Base-by-base conservation (phyloP, 2,888 invertebrate genomes). In the Ophraella communa region DNA sequence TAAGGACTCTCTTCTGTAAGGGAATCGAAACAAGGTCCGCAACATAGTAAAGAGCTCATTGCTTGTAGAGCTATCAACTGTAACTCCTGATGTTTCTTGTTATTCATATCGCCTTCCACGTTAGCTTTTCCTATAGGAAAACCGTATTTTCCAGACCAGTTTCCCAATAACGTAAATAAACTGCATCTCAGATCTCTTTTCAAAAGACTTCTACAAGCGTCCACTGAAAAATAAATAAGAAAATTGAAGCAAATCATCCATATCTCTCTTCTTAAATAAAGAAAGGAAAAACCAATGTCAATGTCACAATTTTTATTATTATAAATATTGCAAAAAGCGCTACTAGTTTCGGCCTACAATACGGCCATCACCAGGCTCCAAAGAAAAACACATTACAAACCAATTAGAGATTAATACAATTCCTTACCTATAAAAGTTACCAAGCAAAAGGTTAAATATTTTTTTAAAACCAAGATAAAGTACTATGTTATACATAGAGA, bases 11-110 rank as follows among this genome's bases (percentile, higher is more conserved):
- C 98, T 78, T 97, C 97, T 7, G 91, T 90, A 33, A 95, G 83
- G 0, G 91, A 88, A 76, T 97, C 94, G 81, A 98, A 98, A 75
- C 96, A 94, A 0, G 96, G 92, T 0, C 99, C 99, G 80, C 98
- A 98, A 79, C 96, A 96, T 1, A 98, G 87, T 23, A 99, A 85
- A 8, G 96, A 94, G 67, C 96, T 95, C 94, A 98, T 97, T 1
- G 98, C 98, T 85, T 96, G 87, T 57, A 86, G 76, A 1, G 85
- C 83, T 4, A 84, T 83, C 39, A 84, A 81, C 61, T 86, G 85
- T 42, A 86, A 74, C 68, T 86, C 86, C 0, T 82, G 80, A 44
- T 77, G 77, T 65, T 81, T 81, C 62, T 80, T 80, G 54, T 76
- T 75, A 2, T 72, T 65, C 62, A 70, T 62, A 45, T 78, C 78